Percentiles rank a stretch among this genome's conserved stretches.
phyloP scores from a whole-genome alignment of 53 echinoderm and acorn worm genomes.

The Holothuria scabra region DNA sequence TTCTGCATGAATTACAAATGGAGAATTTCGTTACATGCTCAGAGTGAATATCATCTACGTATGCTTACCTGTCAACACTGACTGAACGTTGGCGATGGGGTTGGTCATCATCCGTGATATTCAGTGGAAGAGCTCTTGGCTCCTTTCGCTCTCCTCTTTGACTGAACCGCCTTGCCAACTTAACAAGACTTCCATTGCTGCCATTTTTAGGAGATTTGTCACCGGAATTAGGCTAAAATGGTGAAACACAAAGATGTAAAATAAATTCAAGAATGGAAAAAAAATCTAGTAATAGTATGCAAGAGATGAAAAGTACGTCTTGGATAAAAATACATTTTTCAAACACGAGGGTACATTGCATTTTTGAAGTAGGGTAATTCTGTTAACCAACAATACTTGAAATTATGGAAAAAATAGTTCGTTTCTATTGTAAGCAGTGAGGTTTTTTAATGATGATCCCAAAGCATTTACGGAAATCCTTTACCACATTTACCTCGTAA shows the following conservation, averaged over 20 bases:
- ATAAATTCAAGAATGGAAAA: too few species aligned
- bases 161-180: constrained; percentile 92
- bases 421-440: too few species aligned
- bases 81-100: constrained; percentile 78
- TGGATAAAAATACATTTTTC: too few species aligned
- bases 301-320: too few species aligned
- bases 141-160: constrained; percentile 90
- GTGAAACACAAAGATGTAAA: neutral
- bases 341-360: too few species aligned
- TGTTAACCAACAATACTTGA: too few species aligned
- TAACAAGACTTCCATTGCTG: constrained; percentile 85
- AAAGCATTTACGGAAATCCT: too few species aligned
- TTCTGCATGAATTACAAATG: constrained; percentile 8
- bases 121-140: neutral
- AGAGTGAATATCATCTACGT: neutral
- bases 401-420: too few species aligned
- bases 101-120: constrained; percentile 58
- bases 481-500: too few species aligned
- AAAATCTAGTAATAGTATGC: too few species aligned
- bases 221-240: constrained; percentile 25
- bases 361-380: too few species aligned
- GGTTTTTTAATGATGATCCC: too few species aligned
- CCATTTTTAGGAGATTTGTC: constrained; percentile 69
- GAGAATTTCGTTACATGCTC: neutral
- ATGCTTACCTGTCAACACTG: constrained; percentile 85